Evolutionary conservation across 1,140 invertebrate genomes (phyloP).

Genomic region (Charaxes varanes): DNA sequence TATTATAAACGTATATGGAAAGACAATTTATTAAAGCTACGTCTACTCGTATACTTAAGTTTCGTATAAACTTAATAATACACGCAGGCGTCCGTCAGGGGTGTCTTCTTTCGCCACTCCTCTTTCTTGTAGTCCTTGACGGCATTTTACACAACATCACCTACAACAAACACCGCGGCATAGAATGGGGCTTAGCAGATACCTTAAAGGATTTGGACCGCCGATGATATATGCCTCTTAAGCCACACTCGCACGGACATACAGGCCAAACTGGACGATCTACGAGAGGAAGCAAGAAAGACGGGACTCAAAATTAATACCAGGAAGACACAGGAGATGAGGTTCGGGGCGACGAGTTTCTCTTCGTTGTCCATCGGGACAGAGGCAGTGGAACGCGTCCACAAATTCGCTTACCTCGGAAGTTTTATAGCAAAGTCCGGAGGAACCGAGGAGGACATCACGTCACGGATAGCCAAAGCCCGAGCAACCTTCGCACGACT

Average conservation of each 20-base stretch:
- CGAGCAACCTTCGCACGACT: constrained; percentile 7
- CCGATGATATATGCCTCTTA: constrained; percentile 16
- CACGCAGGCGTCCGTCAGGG: constrained; percentile 7
- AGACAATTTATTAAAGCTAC: no score
- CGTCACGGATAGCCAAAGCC: constrained; percentile 1
- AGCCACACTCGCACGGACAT: constrained; percentile 14
- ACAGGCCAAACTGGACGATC: constrained; percentile 19
- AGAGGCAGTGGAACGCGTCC: no score
- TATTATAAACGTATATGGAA: no score
- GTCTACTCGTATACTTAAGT: no score
- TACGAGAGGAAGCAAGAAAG: no score
- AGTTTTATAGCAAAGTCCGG: neutral
- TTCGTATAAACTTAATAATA: no score
- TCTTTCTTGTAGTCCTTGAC: constrained; percentile 12
- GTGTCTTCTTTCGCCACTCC: constrained; percentile 14
- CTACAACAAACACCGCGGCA: constrained; percentile 6
- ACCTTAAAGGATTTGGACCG: constrained; percentile 10
- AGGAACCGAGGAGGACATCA: constrained; percentile 1
- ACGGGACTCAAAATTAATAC: constrained; percentile 13
- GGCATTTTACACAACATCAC: constrained; percentile 7
- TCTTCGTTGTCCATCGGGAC: constrained; percentile 8
- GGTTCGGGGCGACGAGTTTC: constrained; percentile 4
- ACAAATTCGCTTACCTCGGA: no score
- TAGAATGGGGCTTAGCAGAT: constrained; percentile 7
- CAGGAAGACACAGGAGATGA: constrained; percentile 14